Evolutionary conservation across 2,113 vertebrate genomes (phyloP), one percentile per base, ranked within the genome.

Genomic region (Alouatta palliata): DNA sequence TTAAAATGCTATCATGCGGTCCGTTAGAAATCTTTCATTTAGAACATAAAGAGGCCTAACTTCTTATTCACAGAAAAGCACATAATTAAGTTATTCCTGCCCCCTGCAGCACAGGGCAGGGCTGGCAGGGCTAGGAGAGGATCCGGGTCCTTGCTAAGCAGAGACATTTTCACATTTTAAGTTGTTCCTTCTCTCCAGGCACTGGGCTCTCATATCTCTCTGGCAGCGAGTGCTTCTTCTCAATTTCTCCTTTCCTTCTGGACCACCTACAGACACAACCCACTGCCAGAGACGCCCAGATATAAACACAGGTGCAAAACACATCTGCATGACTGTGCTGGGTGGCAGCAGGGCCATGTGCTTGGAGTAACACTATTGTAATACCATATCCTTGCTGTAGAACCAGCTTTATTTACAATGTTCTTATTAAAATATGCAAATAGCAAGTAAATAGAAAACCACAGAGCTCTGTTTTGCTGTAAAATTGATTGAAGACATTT

Each of bases 231-330:
- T 35, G 76, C 81, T 66, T 84, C 64, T 87, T 87, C 79, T 90
- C 56, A 40, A 75, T 82, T 68, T 94, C 87, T 93, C 93, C 79
- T 66, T 61, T 94, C 96, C 58, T 91, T 77, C 35, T 37, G 80
- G 97, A 97, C 97, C 97, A 98, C 97, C 97, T 96, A 97, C 95
- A 52, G 84, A 87, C 52, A 82, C 6, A 37, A 52, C n/a, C 81
- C 75, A 73, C 87, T n/a, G 27, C 90, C 92, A 95, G 92, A 87
- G 81, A 89, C 37, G 37, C 64, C 73, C 40, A 2, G 64, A 87
- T 87, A 32, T 98, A 97, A 98, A 98, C 97, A 98, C 97, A 98
- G 97, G 97, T 98, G 96, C 79, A 94, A 94, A 52, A 84, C 95
- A 97, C 96, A 94, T 97, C 97, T 97, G 97, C 64, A 37, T 52